These are phyloP conservation scores for Pipistrellus pygmaeus DNA, from an alignment of 2,797 vertebrate genomes.

Conservation along the genomic window DNA sequence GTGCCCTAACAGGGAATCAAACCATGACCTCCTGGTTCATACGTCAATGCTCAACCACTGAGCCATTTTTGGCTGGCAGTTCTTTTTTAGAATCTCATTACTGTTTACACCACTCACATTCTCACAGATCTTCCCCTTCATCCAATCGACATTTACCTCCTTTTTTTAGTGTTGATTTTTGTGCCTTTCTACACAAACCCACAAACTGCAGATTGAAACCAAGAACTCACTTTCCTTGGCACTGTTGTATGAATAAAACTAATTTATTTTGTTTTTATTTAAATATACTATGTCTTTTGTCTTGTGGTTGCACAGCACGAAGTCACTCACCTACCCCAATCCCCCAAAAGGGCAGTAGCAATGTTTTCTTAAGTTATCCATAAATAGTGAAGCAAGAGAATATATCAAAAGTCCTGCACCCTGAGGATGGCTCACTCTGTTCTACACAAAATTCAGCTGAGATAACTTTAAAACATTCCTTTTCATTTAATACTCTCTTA, in stretches of 20 bases:
- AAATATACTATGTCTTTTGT: not conserved
- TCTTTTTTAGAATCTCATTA: not conserved
- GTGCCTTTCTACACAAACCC: not conserved
- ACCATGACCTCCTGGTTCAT: no score
- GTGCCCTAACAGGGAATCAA: no score
- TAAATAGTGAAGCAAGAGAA: slow-evolving; percentile 60
- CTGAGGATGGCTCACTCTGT: slow-evolving; percentile 28
- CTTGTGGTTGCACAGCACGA: not conserved
- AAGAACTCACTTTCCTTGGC: slow-evolving; percentile 28
- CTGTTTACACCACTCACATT: not conserved
- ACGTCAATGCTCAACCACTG: no score
- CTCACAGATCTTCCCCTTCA: not conserved
- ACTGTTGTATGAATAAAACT: not conserved
- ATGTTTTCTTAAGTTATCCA: slow-evolving; percentile 57
- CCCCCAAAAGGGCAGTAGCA: not conserved
- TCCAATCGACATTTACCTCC: not conserved
- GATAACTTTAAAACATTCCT: slow-evolving; percentile 73
- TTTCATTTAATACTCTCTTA: slow-evolving; percentile 71
- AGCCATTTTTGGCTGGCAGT: no score
- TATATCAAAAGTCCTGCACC: slow-evolving; percentile 37
- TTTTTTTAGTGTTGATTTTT: not conserved
- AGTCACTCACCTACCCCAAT: not conserved
- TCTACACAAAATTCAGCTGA: slow-evolving; percentile 65
- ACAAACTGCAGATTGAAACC: not conserved
- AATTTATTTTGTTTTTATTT: not conserved